Conservation (phyloP, 2,113 vertebrate genomes). For the Lonchura striata region DNA sequence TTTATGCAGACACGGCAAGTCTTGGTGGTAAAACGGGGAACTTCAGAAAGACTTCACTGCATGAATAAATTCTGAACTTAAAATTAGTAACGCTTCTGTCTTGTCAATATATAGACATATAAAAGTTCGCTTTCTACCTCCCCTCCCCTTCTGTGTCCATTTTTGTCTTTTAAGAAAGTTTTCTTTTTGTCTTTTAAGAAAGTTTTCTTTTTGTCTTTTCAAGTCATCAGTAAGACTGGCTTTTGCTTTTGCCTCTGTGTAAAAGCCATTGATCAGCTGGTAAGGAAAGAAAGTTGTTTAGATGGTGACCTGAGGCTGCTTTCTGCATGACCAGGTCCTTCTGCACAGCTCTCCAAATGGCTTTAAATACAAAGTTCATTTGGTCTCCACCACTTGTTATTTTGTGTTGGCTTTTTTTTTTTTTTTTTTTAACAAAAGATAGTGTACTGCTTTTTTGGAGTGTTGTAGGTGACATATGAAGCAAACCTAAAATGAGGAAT, state of each 20-base stretch:
- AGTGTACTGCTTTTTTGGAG: background rate
- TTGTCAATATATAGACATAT: background rate
- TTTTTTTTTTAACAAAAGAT: background rate
- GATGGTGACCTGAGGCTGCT: background rate
- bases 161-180: background rate
- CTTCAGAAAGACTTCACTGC: slow-evolving; percentile 2
- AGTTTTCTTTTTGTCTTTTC: background rate
- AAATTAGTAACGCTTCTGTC: background rate
- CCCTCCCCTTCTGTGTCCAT: background rate
- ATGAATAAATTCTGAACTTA: slow-evolving; percentile 15
- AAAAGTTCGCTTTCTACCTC: background rate
- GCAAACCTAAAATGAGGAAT: background rate
- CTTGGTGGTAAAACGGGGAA: background rate
- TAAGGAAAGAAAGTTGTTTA: background rate
- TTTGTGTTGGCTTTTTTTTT: background rate
- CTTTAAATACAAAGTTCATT: background rate
- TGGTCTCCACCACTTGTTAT: background rate
- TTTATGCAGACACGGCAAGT: background rate
- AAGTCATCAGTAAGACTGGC: background rate
- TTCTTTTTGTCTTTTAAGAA: background rate
- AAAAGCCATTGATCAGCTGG: background rate
- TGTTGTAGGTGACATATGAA: background rate
- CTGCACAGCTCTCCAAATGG: background rate
- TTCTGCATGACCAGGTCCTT: background rate
- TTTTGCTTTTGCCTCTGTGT: background rate